Evolutionary conservation across 1,140 invertebrate genomes (phyloP).

Genomic region (Leptinotarsa lineolata): DNA sequence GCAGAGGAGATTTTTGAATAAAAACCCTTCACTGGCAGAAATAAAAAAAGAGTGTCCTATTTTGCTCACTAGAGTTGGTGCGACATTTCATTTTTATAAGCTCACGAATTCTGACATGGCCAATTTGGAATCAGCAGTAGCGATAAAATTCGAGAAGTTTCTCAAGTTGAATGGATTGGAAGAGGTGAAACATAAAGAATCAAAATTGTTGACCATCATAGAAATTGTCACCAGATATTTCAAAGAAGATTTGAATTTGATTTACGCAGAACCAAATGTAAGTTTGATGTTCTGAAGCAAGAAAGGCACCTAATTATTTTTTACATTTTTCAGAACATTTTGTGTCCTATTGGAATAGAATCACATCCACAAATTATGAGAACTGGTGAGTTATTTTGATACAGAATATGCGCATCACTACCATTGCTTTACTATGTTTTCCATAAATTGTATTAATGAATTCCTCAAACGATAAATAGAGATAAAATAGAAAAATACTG

Average conservation of each 20-base stretch:
- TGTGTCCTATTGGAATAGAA: background rate
- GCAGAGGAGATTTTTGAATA: background rate
- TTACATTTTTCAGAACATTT: too few relatives aligned
- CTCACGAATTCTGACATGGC: background rate
- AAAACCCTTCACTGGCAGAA: background rate
- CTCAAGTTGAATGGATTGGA: background rate
- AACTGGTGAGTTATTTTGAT: background rate
- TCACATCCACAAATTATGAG: background rate
- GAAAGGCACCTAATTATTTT: too few relatives aligned
- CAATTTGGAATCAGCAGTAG: background rate
- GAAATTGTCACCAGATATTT: constrained; percentile 5
- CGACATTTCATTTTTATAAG: background rate
- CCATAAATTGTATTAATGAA: too few relatives aligned
- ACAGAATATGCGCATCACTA: too few relatives aligned
- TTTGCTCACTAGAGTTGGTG: background rate
- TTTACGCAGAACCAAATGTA: background rate
- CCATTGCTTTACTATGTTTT: too few relatives aligned
- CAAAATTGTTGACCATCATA: background rate
- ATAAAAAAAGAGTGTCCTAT: background rate
- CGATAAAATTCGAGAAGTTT: background rate
- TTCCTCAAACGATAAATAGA: too few relatives aligned
- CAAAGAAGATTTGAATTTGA: background rate
- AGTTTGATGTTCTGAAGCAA: background rate
- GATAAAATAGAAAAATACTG: too few relatives aligned
- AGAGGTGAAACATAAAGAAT: background rate